Conservation (phyloP, 2,797 vertebrate species). For the Myotis myotis region DNA sequence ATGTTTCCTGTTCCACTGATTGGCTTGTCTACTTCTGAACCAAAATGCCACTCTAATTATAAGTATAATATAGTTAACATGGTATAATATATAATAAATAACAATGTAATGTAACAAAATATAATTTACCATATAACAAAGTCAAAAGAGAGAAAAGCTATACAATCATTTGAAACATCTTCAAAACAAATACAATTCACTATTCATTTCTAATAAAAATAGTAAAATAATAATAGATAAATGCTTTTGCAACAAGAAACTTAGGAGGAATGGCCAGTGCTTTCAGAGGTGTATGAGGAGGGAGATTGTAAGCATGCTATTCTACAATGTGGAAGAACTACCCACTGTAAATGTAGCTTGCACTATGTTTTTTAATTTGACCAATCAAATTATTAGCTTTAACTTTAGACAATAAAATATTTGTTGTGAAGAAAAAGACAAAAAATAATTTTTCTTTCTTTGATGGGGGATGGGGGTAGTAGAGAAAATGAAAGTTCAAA, state of each 20-base stretch:
- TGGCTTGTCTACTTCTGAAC: background rate
- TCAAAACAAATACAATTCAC: background rate
- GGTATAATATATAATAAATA: background rate
- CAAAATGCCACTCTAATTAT: background rate
- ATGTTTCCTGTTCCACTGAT: background rate
- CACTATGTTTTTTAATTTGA: background rate
- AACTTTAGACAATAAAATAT: too few species aligned
- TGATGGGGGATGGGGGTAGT: background rate
- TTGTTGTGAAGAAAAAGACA: too few species aligned
- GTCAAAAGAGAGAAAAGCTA: background rate
- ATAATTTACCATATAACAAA: background rate
- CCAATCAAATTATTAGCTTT: background rate
- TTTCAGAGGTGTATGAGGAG: background rate
- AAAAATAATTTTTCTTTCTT: background rate
- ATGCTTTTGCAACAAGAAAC: background rate
- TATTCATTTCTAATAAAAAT: background rate
- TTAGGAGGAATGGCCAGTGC: background rate
- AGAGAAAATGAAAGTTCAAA: background rate
- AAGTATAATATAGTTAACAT: background rate
- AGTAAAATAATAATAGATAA: background rate
- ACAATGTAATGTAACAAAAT: background rate
- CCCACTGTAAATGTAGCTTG: background rate
- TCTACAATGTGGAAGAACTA: background rate
- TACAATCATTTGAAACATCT: background rate
- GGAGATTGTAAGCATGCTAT: background rate